phyloP scores from a whole-genome alignment of 2,113 vertebrate species.

The Corydoras maculifer region DNA sequence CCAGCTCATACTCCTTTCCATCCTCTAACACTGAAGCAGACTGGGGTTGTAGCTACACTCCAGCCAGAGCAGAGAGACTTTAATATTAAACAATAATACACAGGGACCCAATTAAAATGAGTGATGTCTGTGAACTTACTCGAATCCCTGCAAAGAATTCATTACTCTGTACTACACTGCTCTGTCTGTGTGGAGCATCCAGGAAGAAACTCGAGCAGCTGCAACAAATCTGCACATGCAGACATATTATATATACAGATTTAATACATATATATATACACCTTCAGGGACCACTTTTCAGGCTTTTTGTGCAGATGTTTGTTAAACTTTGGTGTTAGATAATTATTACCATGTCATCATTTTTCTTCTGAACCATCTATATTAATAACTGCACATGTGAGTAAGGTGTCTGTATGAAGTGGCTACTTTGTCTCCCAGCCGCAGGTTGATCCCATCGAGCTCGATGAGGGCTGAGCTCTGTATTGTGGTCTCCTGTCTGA shows the following conservation, averaged over 20 bases:
- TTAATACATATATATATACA: not conserved
- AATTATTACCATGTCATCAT: no score
- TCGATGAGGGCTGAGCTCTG: slow-evolving; percentile 73
- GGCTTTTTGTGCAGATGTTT: no score
- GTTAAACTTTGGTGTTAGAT: no score
- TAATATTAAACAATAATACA: not conserved
- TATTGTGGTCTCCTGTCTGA: slow-evolving; percentile 75
- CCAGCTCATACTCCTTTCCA: slow-evolving; percentile 67
- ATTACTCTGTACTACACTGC: slow-evolving; percentile 68
- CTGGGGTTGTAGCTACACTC: slow-evolving; percentile 70
- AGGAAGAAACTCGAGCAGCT: slow-evolving; percentile 75
- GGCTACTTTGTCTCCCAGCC: slow-evolving; percentile 79
- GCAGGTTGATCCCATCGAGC: slow-evolving; percentile 81
- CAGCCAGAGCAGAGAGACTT: slow-evolving; percentile 20
- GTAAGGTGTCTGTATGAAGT: not conserved
- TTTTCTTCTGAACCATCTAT: no score
- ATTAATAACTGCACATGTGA: not conserved
- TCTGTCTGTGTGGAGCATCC: slow-evolving; percentile 66
- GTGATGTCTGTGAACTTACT: slow-evolving; percentile 12
- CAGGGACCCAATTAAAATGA: not conserved
- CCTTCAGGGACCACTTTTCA: no score
- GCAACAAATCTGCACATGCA: slow-evolving; percentile 72
- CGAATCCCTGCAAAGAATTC: slow-evolving; percentile 83
- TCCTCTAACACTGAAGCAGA: slow-evolving; percentile 70
- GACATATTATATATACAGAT: not conserved